Conservation (phyloP, 2,797 vertebrate species). For the Jordanella pulchra region DNA sequence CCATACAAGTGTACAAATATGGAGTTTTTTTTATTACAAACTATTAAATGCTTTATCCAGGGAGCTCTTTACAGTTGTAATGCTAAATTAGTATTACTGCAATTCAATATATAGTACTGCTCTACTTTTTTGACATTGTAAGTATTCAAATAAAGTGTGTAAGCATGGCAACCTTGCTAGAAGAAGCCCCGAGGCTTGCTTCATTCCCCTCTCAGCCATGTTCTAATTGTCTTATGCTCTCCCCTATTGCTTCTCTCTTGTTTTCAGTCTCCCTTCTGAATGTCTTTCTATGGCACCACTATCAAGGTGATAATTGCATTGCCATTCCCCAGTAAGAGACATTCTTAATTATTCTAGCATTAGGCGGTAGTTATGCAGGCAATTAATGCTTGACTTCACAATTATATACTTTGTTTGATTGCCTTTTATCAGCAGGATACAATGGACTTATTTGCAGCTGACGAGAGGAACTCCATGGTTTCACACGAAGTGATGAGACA, state of each 20-base stretch:
- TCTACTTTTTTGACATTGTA: slow-evolving; percentile 65
- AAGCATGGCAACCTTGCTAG: slow-evolving; percentile 69
- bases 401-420: slow-evolving; percentile 81
- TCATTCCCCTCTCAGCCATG: slow-evolving; percentile 65
- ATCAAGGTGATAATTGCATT: slow-evolving; percentile 80
- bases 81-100: background rate
- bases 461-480: slow-evolving; percentile 62
- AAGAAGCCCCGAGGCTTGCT: slow-evolving; percentile 72
- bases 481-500: slow-evolving; percentile 66
- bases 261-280: slow-evolving; percentile 62
- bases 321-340: slow-evolving; percentile 73
- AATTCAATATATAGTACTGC: background rate
- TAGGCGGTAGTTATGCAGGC: slow-evolving; percentile 76
- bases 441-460: slow-evolving; percentile 67
- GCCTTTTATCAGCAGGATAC: slow-evolving; percentile 76
- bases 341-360: slow-evolving; percentile 79
- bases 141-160: slow-evolving; percentile 73
- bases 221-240: slow-evolving; percentile 70
- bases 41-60: background rate
- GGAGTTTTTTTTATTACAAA: background rate
- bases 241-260: slow-evolving; percentile 63
- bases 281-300: slow-evolving; percentile 70
- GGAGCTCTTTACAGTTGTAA: background rate
- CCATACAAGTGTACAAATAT: no score
- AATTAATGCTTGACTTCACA: slow-evolving; percentile 79